Base-by-base conservation (phyloP, 2,888 invertebrate genomes). In the Luperina nickerlii region DNA sequence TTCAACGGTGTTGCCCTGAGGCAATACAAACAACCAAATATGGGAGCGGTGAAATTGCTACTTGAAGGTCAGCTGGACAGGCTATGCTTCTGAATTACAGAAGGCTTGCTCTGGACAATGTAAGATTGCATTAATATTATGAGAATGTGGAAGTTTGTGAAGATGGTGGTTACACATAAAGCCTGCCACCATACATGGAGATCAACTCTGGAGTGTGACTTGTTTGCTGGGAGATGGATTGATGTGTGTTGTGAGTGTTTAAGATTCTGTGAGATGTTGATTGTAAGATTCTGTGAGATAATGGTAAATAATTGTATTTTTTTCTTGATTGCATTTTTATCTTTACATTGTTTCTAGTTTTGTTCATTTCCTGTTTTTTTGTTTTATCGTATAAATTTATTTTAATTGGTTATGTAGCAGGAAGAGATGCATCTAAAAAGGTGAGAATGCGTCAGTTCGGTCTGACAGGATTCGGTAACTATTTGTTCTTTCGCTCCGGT, bases 11-110 rank as follows among this genome's bases (percentile, higher is more conserved):
- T 42, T 45, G 51, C 76, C 62, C 38, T 38, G 18, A 42, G 80
- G 68, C 68, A 69, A 24, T 78, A n/a, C 74, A 81, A 67, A 81
- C n/a, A 51, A 45, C 32, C 60, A 66, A 82, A 70, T 76, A 82
- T 32, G 38, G 77, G 65, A 60, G 69, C 51, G 42, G 48, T n/a
- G 57, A 27, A 65, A 69, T 82, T 76, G 42, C 42, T 74, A 27
- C 20, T 45, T 27, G 65, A 54, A n/a, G 2, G 45, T 8, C 42
- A 27, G 20, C 38, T 51, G 11, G 42, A 27, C 51, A 32, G 9
- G n/a, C 18, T 27, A 42, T n/a, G 20, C 3, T 57, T 57, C 54
- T 45, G 32, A 60, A 8, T 11, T 20, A 48, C 48, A 48, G 27
- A 75, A 45, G n/a, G 15, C 51, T 48, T 20, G 20, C 15, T 24